phyloP scores from a whole-genome alignment of 2,113 vertebrate species.

The Pandion haliaetus region DNA sequence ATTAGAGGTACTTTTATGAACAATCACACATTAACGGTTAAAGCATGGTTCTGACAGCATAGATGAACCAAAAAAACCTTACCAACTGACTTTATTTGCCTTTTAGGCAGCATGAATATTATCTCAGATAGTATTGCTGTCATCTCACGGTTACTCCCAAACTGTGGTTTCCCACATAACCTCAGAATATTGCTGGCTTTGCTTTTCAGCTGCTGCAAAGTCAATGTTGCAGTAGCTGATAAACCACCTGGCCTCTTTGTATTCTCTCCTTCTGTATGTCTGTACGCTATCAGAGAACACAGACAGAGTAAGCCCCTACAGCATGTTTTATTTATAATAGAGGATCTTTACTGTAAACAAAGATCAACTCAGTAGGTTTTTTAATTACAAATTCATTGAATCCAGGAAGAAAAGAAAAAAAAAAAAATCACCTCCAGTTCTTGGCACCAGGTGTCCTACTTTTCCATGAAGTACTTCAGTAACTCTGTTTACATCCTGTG shows the following conservation, averaged over 20 bases:
- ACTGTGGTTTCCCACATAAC: background rate
- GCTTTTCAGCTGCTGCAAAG: background rate
- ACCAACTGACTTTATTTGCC: background rate
- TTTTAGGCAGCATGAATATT: background rate
- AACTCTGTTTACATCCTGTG: constrained; percentile 40
- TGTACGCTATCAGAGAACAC: background rate
- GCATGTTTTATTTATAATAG: background rate
- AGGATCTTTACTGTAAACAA: background rate
- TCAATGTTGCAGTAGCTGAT: background rate
- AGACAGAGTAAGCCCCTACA: background rate
- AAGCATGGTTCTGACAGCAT: background rate
- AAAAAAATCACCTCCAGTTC: constrained; percentile 69
- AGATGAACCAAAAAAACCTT: background rate
- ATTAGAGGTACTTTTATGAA: background rate
- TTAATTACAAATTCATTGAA: background rate
- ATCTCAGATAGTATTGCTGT: background rate
- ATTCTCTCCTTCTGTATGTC: background rate
- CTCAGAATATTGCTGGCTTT: background rate
- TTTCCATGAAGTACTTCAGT: constrained; percentile 77
- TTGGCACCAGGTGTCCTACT: constrained; percentile 73
- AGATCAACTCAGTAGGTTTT: background rate
- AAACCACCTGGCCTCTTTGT: background rate
- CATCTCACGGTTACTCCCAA: background rate
- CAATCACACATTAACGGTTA: background rate
- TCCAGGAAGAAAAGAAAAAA: background rate